Evolutionary conservation across 2,888 invertebrate species (phyloP).

Genomic region (Protonemura montana): DNA sequence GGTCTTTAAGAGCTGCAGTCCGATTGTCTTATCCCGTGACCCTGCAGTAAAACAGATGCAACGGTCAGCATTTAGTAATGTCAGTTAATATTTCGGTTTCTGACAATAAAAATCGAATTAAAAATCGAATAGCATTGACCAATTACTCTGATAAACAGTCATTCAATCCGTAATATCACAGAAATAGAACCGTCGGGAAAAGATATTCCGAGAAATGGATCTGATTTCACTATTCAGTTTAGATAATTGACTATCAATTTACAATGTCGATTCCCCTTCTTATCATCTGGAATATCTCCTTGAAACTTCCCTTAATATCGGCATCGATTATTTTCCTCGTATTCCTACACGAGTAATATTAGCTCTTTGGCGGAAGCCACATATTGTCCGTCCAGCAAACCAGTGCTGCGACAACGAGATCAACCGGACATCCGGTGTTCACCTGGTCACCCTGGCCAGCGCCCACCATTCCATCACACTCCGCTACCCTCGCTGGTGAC

Average conservation of each 20-base stretch:
- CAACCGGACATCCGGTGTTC: neutral
- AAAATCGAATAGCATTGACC: neutral
- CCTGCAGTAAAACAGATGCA: neutral
- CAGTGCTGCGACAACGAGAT: neutral
- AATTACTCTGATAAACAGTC: neutral
- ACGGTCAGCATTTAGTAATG: neutral
- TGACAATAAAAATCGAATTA: neutral
- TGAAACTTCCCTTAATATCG: too few species aligned
- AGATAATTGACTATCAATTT: too few species aligned
- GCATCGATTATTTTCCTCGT: too few species aligned
- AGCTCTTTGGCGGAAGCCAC: neutral
- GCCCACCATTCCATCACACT: neutral
- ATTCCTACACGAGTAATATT: too few species aligned
- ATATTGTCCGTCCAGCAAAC: neutral
- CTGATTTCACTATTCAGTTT: too few species aligned
- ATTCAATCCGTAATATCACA: neutral
- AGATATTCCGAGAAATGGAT: neutral
- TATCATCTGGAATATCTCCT: too few species aligned
- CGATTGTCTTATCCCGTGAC: neutral
- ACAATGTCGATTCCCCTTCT: too few species aligned
- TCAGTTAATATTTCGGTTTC: neutral
- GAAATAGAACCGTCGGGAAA: neutral
- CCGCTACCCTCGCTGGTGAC: neutral
- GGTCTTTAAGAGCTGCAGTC: too few species aligned
- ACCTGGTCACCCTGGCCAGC: neutral